A percentile compares a stretch with the other conserved stretches of the same genome.
Conservation (phyloP, 2,113 vertebrate species). For the Sigmodon hispidus region DNA sequence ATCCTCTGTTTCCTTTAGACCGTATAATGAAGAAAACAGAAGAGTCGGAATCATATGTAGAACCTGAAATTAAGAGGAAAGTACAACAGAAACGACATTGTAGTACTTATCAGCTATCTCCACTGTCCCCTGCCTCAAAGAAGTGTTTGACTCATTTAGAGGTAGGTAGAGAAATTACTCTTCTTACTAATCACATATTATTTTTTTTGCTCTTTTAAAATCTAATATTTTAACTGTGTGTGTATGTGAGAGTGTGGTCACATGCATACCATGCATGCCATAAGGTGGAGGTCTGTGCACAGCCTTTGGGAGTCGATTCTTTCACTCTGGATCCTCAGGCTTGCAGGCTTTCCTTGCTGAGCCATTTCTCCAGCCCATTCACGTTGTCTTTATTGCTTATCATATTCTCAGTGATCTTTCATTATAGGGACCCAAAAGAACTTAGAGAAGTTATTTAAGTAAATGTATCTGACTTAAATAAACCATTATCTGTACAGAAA, state of each 20-base stretch:
- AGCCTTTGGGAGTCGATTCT: background rate
- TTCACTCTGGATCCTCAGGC: no score
- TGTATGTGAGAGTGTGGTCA: background rate
- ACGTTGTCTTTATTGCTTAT: background rate
- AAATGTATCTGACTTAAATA: slow-evolving; percentile 12
- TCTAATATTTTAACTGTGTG: background rate
- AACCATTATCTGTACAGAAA: no score
- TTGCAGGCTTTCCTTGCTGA: background rate
- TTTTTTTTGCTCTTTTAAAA: slow-evolving; percentile 2
- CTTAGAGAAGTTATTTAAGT: background rate
- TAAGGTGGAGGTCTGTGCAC: no score
- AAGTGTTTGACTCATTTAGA: slow-evolving; percentile 85
- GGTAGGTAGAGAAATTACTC: slow-evolving; percentile 79
- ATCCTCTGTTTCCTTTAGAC: slow-evolving; percentile 74
- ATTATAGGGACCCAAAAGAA: background rate
- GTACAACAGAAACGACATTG: slow-evolving; percentile 85
- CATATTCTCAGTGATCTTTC: slow-evolving; percentile 7
- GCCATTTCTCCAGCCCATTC: background rate
- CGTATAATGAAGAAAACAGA: slow-evolving; percentile 84
- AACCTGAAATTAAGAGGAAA: slow-evolving; percentile 86
- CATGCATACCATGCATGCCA: background rate
- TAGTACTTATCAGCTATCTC: slow-evolving; percentile 78
- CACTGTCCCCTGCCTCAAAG: slow-evolving; percentile 83
- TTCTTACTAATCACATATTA: slow-evolving; percentile 3
- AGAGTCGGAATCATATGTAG: slow-evolving; percentile 83